A percentile compares a stretch with the other conserved stretches of the same genome.
phyloP scores from a whole-genome alignment of 2,797 vertebrate species.

The Silurus lanzhouensis region DNA sequence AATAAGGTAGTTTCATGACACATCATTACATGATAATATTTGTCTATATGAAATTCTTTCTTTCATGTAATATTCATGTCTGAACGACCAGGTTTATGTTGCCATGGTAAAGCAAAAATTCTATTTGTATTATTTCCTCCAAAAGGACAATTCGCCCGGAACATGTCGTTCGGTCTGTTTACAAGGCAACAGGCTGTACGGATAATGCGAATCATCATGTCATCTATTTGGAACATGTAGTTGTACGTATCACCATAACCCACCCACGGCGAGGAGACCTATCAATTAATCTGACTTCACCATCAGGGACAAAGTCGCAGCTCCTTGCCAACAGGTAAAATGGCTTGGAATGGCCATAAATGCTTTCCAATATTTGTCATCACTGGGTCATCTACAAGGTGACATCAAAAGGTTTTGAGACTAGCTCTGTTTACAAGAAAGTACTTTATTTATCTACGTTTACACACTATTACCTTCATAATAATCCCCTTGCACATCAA shows the following conservation, averaged over 20 bases:
- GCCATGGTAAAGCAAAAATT: slow-evolving; percentile 42
- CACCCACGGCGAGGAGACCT: slow-evolving; percentile 95
- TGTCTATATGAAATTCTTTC: neutral
- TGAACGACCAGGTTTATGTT: neutral
- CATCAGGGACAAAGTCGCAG: slow-evolving; percentile 97
- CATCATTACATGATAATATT: slow-evolving; percentile 13
- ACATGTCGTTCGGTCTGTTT: slow-evolving; percentile 91
- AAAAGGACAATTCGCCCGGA: slow-evolving; percentile 94
- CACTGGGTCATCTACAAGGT: neutral
- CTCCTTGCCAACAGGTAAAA: slow-evolving; percentile 94
- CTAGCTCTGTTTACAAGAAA: too few species aligned
- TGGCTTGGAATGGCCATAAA: neutral
- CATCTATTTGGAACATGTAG: slow-evolving; percentile 95
- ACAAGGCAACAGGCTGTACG: slow-evolving; percentile 94
- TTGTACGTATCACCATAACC: slow-evolving; percentile 94
- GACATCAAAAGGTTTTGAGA: too few species aligned
- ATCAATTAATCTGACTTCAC: slow-evolving; percentile 97
- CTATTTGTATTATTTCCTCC: slow-evolving; percentile 19
- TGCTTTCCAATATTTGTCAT: neutral
- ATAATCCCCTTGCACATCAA: too few species aligned
- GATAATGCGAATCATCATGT: slow-evolving; percentile 94
- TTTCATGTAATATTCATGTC: neutral
- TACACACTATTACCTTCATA: too few species aligned
- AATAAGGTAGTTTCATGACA: slow-evolving; percentile 81
- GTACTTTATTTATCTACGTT: too few species aligned